Percentiles rank a stretch among this genome's conserved stretches.
Evolutionary conservation across 2,797 vertebrate genomes (phyloP).

Genomic region (Diceros bicornis): DNA sequence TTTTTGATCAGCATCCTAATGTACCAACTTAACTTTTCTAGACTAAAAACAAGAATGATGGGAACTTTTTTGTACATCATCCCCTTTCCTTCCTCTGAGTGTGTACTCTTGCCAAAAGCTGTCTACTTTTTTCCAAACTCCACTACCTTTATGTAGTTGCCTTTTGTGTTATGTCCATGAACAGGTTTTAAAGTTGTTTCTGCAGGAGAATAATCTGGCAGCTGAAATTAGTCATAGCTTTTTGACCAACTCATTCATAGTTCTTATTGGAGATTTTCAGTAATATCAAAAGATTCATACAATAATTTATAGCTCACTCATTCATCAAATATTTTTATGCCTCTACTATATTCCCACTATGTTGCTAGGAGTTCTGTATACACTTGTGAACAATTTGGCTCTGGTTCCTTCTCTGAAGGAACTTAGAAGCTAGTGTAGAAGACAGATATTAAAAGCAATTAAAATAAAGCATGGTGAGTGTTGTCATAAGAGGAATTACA

Average conservation of each 20-base stretch:
- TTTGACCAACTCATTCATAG: background rate
- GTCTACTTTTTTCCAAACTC: background rate
- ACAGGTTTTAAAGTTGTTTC: background rate
- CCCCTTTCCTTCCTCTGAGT: background rate
- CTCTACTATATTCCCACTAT: background rate
- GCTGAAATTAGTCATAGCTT: background rate
- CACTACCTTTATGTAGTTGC: background rate
- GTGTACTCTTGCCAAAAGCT: background rate
- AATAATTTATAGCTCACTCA: background rate
- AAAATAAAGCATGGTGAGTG: background rate
- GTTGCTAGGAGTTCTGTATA: background rate
- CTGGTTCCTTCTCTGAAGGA: background rate
- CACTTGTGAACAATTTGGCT: background rate
- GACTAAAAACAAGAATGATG: background rate
- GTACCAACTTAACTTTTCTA: background rate
- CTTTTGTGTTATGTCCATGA: background rate
- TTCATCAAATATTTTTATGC: background rate
- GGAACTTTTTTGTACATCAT: background rate
- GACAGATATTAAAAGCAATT: background rate
- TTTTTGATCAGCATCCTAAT: background rate
- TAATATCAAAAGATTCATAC: background rate
- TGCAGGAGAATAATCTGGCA: background rate
- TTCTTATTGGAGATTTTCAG: background rate
- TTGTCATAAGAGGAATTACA: background rate
- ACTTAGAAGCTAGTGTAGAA: slow-evolving; percentile 13